Percentiles rank a stretch among this genome's conserved stretches.
Evolutionary conservation across 2,888 invertebrate species (phyloP).

Genomic region (Ellobium chinense): DNA sequence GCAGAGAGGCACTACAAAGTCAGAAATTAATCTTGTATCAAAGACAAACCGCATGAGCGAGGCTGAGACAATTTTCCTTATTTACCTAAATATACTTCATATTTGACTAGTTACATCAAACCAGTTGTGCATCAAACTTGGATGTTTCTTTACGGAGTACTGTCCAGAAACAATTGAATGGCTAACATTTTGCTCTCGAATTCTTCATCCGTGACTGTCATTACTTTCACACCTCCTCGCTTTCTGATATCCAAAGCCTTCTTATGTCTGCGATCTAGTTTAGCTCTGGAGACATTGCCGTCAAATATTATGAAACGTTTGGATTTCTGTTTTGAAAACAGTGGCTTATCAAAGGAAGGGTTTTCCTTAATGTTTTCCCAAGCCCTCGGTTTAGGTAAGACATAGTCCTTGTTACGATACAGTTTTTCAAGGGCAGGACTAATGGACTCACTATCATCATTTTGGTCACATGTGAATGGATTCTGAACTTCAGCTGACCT

Average conservation of each 20-base stretch:
- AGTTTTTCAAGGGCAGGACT: slow-evolving; percentile 55
- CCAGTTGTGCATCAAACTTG: too few relatives aligned
- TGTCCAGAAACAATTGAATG: slow-evolving; percentile 11
- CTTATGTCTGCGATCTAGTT: slow-evolving; percentile 58
- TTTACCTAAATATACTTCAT: too few relatives aligned
- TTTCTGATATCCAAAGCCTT: slow-evolving; percentile 51
- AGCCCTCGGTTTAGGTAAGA: slow-evolving; percentile 58
- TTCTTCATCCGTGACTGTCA: slow-evolving; percentile 7
- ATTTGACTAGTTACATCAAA: too few relatives aligned
- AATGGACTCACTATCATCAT: too few relatives aligned
- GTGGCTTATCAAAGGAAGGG: slow-evolving; percentile 42
- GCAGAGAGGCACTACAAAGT: too few relatives aligned
- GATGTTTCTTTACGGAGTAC: too few relatives aligned
- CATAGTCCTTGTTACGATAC: slow-evolving; percentile 65
- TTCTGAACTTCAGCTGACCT: too few relatives aligned
- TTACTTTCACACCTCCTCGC: neutral
- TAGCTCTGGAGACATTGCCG: slow-evolving; percentile 56
- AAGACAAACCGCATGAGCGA: too few relatives aligned
- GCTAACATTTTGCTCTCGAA: slow-evolving; percentile 19
- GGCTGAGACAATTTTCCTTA: too few relatives aligned
- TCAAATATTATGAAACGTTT: slow-evolving; percentile 59
- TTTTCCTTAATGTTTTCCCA: slow-evolving; percentile 70
- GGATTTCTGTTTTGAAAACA: slow-evolving; percentile 51
- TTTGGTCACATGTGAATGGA: too few relatives aligned
- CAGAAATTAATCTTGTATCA: too few relatives aligned